Evolutionary conservation across 2,888 invertebrate species (phyloP).

Genomic region (Dysmachus trigonus): DNA sequence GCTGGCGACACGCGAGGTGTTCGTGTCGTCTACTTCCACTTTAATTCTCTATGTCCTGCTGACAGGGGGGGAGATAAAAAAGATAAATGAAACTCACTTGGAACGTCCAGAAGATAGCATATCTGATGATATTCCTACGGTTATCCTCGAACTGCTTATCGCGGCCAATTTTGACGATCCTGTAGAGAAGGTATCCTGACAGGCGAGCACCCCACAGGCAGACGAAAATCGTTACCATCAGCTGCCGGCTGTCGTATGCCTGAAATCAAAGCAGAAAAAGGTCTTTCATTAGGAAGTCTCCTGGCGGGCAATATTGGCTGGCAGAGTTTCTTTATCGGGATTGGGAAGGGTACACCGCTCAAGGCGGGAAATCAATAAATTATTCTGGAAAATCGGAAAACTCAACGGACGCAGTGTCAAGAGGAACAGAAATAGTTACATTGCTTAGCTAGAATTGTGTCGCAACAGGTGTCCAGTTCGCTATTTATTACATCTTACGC

Average conservation of each 20-base stretch:
- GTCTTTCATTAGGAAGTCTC: slow-evolving; percentile 16
- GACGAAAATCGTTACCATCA: slow-evolving; percentile 90
- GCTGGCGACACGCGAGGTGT: neutral
- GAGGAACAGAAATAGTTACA: slow-evolving; percentile 4
- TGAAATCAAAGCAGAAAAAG: slow-evolving; percentile 58
- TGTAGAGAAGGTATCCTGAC: slow-evolving; percentile 87
- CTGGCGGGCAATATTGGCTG: neutral
- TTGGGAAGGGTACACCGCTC: neutral
- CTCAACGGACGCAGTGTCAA: neutral
- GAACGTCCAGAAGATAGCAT: slow-evolving; percentile 94
- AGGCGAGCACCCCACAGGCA: slow-evolving; percentile 88
- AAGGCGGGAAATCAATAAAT: slow-evolving; percentile 12
- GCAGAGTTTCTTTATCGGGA: neutral
- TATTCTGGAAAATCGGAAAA: slow-evolving; percentile 5
- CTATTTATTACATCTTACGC: neutral
- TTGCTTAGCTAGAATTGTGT: neutral
- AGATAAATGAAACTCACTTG: slow-evolving; percentile 68
- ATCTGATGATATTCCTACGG: slow-evolving; percentile 83
- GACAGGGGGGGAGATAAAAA: neutral
- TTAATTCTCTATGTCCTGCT: neutral
- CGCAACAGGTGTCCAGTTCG: slow-evolving; percentile 20
- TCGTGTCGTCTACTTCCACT: neutral
- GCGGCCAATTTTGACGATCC: slow-evolving; percentile 85
- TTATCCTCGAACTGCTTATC: slow-evolving; percentile 92
- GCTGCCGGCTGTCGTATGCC: slow-evolving; percentile 86